Evolutionary conservation across 2,888 invertebrate genomes (phyloP), one percentile per base, ranked within the genome.

Genomic region (Stegophylla sp.): DNA sequence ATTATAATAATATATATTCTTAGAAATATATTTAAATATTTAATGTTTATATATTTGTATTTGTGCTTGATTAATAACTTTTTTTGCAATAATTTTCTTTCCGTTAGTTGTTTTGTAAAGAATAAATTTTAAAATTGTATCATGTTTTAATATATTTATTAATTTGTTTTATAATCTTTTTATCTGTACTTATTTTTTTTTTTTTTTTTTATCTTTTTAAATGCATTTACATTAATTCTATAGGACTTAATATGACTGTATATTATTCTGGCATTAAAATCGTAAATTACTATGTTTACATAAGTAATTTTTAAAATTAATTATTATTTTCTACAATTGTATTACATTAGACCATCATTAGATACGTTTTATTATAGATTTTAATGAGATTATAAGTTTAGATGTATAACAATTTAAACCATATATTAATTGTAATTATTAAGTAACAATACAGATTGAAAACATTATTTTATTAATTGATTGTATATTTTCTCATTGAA

Each of bases 391-490:
- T 59, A 56, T 77, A 77, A 77, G 45, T 59, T 67, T 59, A 69
- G 69, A 75, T 17, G 43, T 77, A 45, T 69, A 67, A 41, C 45
- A 59, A 72, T 74, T 77, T 59, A 26, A 59, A 69, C 13, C 45
- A 66, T 1, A 48, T 48, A 67, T 77, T 28, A 59, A 45, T 61
- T 61, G 61, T 61, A 71, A 71, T 51, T 41, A 71, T 71, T 61
- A 71, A 71, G 61, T 61, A 69, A 41, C 45, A 79, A 59, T 71
- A 79, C 53, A 79, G 20, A 41, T 61, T 71, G 51, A 17, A 79
- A 79, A 79, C 61, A 79, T 79, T 79, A 79, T 79, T 79, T 79
- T 79, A 79, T 48, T 79, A 79, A 71, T 66, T 15, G 1, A 66
- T 53, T 26, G 63, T 53, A 51, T 41, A 13, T 56, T 20, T 51